Evolutionary conservation across 2,113 vertebrate genomes (phyloP).

Genomic region (Calidris pygmaea): DNA sequence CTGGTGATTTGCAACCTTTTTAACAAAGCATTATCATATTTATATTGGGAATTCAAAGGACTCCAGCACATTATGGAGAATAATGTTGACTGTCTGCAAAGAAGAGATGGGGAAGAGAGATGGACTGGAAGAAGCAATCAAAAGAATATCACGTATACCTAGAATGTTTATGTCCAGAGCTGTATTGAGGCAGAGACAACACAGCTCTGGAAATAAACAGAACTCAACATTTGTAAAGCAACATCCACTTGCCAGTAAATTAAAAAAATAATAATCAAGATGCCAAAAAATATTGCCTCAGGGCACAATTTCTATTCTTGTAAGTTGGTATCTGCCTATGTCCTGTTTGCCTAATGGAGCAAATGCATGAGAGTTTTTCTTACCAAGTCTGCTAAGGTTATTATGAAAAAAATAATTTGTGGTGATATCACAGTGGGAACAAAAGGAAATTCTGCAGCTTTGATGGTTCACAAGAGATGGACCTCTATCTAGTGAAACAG

Average conservation of each 20-base stretch:
- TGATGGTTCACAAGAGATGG: not conserved
- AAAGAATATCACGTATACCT: not conserved
- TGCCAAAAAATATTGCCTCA: not conserved
- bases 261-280: not conserved
- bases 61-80: not conserved
- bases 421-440: not conserved
- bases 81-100: not conserved
- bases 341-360: not conserved
- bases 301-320: not conserved
- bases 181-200: not conserved
- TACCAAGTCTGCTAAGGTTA: not conserved
- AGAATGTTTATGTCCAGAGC: not conserved
- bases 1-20: not conserved
- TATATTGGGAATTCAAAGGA: not conserved
- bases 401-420: not conserved
- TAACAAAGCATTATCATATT: not conserved
- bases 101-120: not conserved
- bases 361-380: not conserved
- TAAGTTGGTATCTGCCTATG: not conserved
- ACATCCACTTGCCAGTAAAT: not conserved
- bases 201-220: not conserved
- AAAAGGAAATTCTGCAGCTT: not conserved
- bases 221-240: not conserved
- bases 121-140: not conserved
- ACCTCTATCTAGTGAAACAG: not conserved